These are phyloP conservation scores for Brachionus asplanchnoidis DNA, from an alignment of 1,140 invertebrate genomes.

Conservation along the genomic window DNA sequence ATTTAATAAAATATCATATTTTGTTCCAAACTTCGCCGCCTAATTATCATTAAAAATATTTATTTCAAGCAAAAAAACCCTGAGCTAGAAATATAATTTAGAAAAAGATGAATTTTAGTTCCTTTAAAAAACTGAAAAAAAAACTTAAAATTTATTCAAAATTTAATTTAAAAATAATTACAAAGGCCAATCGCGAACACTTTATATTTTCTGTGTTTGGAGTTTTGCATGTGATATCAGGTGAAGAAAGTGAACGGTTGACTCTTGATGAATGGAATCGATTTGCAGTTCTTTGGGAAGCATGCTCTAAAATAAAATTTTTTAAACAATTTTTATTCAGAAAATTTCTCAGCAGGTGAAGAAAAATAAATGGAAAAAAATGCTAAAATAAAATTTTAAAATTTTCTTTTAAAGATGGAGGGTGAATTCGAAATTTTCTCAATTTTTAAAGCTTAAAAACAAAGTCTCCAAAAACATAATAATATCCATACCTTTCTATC, in stretches of 20 bases:
- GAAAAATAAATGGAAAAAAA: not conserved
- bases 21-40: no score
- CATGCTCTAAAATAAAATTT: slow-evolving; percentile 34
- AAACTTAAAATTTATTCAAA: not conserved
- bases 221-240: slow-evolving; percentile 18
- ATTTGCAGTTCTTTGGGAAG: slow-evolving; percentile 30
- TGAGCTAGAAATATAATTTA: no score
- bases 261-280: slow-evolving; percentile 39
- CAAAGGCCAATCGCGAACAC: slow-evolving; percentile 2
- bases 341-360: slow-evolving; percentile 1
- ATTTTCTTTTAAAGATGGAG: not conserved
- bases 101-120: no score
- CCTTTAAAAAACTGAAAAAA: no score
- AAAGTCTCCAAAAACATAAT: not conserved
- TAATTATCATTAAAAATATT: no score
- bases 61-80: no score
- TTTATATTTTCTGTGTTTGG: slow-evolving; percentile 39
- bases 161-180: not conserved
- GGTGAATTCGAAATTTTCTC: not conserved
- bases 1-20: no score
- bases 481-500: not conserved
- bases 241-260: slow-evolving; percentile 22
- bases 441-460: slow-evolving; percentile 32
- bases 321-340: slow-evolving; percentile 30
- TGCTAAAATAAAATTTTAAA: not conserved